Evolutionary conservation across 2,113 vertebrate species (phyloP).

Genomic region (Rhynchomys soricoides): DNA sequence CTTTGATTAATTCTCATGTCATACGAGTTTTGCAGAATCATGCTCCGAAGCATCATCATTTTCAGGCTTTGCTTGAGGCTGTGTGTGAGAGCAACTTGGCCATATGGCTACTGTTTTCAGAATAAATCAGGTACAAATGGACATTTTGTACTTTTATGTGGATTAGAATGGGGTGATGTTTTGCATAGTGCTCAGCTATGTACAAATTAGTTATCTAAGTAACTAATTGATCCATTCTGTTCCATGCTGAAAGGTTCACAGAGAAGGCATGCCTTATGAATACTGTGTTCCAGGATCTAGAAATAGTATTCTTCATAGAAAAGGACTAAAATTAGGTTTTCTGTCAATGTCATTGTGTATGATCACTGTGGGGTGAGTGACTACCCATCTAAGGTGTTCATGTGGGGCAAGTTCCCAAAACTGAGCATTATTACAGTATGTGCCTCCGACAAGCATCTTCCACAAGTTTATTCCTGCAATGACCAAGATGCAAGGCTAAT

Average conservation of each 20-base stretch:
- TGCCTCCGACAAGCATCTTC: conserved; percentile 19
- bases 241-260: not conserved
- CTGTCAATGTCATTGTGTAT: not conserved
- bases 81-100: accelerated
- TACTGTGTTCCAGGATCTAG: not conserved
- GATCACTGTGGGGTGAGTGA: not conserved
- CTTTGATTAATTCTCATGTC: not conserved
- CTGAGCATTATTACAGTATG: conserved; percentile 1
- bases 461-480: conserved; percentile 4
- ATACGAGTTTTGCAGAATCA: not conserved
- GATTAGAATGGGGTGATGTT: not conserved
- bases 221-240: not conserved
- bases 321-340: not conserved
- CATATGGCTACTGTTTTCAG: not conserved
- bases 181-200: not conserved
- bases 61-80: not conserved
- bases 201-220: not conserved
- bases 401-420: not conserved
- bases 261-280: not conserved
- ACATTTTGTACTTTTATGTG: not conserved
- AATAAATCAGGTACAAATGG: not conserved
- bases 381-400: not conserved
- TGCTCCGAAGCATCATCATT: not conserved
- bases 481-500: not conserved
- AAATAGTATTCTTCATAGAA: not conserved